phyloP scores from a whole-genome alignment of 1,140 invertebrate genomes.

The Steinernema khuongi region DNA sequence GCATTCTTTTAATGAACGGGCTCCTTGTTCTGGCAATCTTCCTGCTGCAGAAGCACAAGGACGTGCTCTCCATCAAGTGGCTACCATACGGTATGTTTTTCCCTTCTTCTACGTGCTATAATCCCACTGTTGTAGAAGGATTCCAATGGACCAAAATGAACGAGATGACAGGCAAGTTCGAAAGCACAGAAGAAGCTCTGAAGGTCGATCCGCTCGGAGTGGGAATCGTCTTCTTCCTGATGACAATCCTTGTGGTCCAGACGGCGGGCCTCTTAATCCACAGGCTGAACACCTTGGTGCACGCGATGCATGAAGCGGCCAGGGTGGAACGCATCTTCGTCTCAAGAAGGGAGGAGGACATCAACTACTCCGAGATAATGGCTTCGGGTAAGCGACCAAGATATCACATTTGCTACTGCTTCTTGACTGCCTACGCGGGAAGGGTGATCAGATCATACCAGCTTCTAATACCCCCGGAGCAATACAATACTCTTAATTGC shows the following conservation, averaged over 20 bases:
- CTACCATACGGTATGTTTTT: slow-evolving; percentile 43
- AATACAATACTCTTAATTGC: no score
- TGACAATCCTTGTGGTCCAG: slow-evolving; percentile 61
- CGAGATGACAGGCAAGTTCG: slow-evolving; percentile 46
- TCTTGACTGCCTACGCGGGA: no score
- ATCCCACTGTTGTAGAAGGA: slow-evolving; percentile 40
- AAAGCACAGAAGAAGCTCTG: slow-evolving; percentile 49
- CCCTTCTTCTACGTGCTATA: neutral
- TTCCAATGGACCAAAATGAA: slow-evolving; percentile 56
- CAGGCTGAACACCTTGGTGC: slow-evolving; percentile 59
- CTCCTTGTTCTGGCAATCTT: slow-evolving; percentile 63
- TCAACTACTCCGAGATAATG: slow-evolving; percentile 38
- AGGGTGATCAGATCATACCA: no score
- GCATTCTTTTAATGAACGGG: slow-evolving; percentile 63
- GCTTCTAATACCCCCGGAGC: no score
- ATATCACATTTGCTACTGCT: neutral
- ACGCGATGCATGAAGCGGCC: slow-evolving; percentile 50
- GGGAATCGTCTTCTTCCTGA: slow-evolving; percentile 62
- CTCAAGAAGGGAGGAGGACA: slow-evolving; percentile 22
- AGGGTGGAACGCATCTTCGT: slow-evolving; percentile 36
- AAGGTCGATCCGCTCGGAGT: slow-evolving; percentile 62
- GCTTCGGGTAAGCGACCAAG: slow-evolving; percentile 27
- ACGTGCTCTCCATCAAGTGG: slow-evolving; percentile 56
- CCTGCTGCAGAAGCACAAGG: slow-evolving; percentile 60
- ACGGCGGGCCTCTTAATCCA: slow-evolving; percentile 63